Evolutionary conservation across 2,797 vertebrate species (phyloP).

Genomic region (Sebastes elongatus): DNA sequence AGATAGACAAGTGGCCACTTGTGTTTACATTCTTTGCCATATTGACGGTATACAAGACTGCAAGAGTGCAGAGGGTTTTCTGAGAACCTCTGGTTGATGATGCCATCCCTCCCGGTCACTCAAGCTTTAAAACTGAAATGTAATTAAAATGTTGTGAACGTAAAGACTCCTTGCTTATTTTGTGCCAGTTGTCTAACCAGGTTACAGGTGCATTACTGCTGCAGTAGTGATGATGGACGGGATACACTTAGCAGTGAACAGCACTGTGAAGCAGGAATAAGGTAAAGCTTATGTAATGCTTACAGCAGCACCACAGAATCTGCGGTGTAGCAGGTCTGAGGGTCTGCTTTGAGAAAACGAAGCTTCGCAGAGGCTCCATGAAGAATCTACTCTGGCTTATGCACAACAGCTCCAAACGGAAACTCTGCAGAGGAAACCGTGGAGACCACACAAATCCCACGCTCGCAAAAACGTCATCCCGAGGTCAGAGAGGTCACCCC

Average conservation of each 20-base stretch:
- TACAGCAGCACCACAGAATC: background rate
- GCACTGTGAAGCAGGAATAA: background rate
- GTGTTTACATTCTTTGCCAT: background rate
- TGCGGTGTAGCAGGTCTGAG: background rate
- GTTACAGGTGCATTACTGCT: background rate
- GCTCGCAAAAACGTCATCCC: conserved; percentile 42
- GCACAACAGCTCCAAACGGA: conserved; percentile 16
- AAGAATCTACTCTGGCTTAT: conserved; percentile 21
- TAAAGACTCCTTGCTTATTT: background rate
- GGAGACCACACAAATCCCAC: conserved; percentile 56
- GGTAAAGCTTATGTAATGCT: background rate
- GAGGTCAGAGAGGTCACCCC: conserved; percentile 62
- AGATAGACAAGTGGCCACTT: too few relatives aligned
- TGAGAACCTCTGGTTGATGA: background rate
- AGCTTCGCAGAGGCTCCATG: background rate
- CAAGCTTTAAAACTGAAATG: background rate
- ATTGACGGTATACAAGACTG: too few relatives aligned
- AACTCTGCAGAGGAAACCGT: conserved; percentile 45
- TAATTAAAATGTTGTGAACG: background rate
- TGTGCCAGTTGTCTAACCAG: background rate
- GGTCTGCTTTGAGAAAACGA: background rate
- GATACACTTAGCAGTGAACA: background rate
- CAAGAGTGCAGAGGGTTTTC: too few relatives aligned
- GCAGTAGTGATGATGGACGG: background rate
- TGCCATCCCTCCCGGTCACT: background rate